These are phyloP conservation scores for Drosophila lacicola DNA, from an alignment of 2,888 invertebrate species.

Conservation along the genomic window DNA sequence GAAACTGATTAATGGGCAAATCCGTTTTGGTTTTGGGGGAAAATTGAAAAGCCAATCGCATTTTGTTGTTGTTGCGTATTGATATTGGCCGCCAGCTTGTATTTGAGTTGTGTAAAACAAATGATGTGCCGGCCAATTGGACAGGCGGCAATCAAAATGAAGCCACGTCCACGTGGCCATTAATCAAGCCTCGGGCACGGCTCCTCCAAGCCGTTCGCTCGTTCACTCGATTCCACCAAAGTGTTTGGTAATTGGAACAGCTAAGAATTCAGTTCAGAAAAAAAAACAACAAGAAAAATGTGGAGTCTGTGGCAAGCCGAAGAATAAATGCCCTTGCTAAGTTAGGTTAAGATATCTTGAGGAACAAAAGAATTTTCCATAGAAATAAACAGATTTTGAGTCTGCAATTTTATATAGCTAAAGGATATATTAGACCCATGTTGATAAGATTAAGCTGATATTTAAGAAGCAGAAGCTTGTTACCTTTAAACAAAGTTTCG, in stretches of 20 bases:
- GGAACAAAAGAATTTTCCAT: too few relatives aligned
- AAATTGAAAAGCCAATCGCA: conserved; percentile 75
- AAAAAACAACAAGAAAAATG: conserved; percentile 1
- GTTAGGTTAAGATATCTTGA: too few relatives aligned
- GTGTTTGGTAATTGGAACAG: conserved; percentile 28
- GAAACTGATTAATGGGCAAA: conserved; percentile 63
- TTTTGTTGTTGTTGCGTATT: conserved; percentile 37
- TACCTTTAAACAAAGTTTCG: too few relatives aligned
- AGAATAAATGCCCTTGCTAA: too few relatives aligned
- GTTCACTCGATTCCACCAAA: conserved; percentile 21
- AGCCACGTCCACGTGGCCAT: conserved; percentile 73
- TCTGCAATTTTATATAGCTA: too few relatives aligned
- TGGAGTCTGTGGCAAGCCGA: not conserved
- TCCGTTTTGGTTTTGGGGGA: conserved; percentile 22
- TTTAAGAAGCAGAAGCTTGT: too few relatives aligned
- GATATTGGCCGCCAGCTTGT: conserved; percentile 53
- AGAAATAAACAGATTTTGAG: too few relatives aligned
- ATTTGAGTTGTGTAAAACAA: conserved; percentile 59
- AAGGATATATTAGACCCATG: too few relatives aligned
- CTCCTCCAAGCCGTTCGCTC: not conserved
- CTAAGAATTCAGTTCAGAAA: not conserved
- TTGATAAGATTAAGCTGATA: too few relatives aligned
- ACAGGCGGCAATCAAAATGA: conserved; percentile 78
- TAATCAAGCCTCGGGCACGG: conserved; percentile 56
- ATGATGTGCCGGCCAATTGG: conserved; percentile 76